A percentile compares a stretch with the other conserved stretches of the same genome.
These are phyloP conservation scores for Yponomeuta cagnagella DNA, from an alignment of 2,888 invertebrate genomes.

Conservation along the genomic window DNA sequence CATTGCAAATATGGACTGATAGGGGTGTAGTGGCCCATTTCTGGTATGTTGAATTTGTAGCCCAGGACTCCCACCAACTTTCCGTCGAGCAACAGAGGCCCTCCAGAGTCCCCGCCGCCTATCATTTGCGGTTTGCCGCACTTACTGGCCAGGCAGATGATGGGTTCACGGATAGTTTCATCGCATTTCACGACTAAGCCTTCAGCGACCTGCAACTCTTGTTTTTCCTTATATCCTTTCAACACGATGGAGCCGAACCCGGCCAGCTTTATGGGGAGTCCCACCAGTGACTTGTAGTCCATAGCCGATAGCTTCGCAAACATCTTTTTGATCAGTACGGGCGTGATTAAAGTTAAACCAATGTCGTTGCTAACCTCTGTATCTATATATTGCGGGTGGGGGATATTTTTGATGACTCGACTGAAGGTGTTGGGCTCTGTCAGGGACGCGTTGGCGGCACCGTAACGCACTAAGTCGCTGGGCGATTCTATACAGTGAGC, in stretches of 20 bases:
- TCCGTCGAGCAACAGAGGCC: background rate
- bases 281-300: background rate
- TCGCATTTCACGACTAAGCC: background rate
- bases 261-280: background rate
- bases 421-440: constrained; percentile 7
- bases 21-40: background rate
- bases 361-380: background rate
- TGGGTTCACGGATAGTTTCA: background rate
- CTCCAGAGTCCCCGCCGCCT: background rate
- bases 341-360: background rate
- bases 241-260: background rate
- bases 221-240: background rate
- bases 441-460: background rate
- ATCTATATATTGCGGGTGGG: background rate
- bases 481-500: background rate
- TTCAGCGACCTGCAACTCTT: background rate
- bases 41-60: too few species aligned
- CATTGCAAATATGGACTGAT: constrained; percentile 1
- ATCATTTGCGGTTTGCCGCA: background rate
- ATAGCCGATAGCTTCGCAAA: background rate
- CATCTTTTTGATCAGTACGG: background rate
- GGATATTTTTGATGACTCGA: background rate
- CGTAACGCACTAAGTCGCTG: background rate
- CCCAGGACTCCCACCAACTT: background rate
- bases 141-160: background rate